A percentile compares a stretch with the other conserved stretches of the same genome.
Conservation (phyloP, 1,140 invertebrate species). For the Panagrolaimus sp. region DNA sequence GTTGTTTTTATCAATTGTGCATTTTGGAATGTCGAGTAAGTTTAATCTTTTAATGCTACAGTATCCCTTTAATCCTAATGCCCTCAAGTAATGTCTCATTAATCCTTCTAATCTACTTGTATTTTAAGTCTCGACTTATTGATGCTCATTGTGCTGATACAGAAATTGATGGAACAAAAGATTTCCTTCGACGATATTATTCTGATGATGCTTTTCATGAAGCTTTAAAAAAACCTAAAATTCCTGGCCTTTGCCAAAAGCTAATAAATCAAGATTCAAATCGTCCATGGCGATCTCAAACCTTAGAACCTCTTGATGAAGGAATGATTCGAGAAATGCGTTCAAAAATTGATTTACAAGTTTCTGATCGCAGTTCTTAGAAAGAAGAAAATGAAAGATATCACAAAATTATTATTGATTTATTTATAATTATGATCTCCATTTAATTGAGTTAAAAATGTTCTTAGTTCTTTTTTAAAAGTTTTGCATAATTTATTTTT, state of each 20-base stretch:
- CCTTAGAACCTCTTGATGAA: neutral
- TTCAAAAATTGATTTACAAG: neutral
- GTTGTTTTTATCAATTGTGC: conserved; percentile 11
- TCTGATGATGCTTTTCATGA: conserved; percentile 8
- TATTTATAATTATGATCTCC: neutral
- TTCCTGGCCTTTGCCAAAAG: neutral
- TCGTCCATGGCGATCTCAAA: neutral
- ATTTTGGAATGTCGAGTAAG: conserved; percentile 9
- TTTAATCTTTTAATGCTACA: neutral
- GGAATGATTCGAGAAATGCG: conserved; percentile 10
- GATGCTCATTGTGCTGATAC: conserved; percentile 10
- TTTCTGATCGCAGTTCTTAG: neutral
- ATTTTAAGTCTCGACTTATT: conserved; percentile 9
- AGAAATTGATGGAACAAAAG: conserved; percentile 3
- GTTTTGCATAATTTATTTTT: too few species aligned
- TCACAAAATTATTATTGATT: conserved; percentile 7
- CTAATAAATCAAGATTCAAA: neutral
- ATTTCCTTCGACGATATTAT: conserved; percentile 13
- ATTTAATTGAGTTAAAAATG: neutral
- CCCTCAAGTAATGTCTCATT: too few species aligned
- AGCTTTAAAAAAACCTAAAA: neutral
- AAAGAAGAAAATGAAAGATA: conserved; percentile 2
- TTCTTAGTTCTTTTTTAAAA: too few species aligned
- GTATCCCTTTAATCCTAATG: too few species aligned
- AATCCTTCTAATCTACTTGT: neutral